Base-by-base conservation (phyloP, 2,888 invertebrate genomes). In the Acanthococcus lagerstroemiae region DNA sequence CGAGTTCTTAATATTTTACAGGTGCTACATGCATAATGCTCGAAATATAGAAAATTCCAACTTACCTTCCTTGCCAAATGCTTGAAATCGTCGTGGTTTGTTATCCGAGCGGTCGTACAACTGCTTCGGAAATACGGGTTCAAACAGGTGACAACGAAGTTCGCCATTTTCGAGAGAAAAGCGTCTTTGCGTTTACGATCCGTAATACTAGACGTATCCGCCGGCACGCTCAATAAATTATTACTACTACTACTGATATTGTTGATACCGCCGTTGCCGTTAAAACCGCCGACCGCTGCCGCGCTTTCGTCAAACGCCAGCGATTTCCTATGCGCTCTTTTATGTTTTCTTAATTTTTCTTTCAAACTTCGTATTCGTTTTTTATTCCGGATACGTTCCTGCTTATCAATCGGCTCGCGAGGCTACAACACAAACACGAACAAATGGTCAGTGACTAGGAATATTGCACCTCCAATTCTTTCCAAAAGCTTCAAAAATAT, bases 31-130 rank as follows among this genome's bases (percentile, higher is more conserved):
- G n/a, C n/a, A n/a, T n/a, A n/a, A n/a, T n/a, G n/a, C n/a, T n/a
- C n/a, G n/a, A n/a, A n/a, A n/a, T n/a, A n/a, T 30, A 30, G 37
- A 37, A 37, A n/a, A 37, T 9, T 9, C 12, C 3, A 3, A 15
- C 74, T 73, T 77, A 91, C 91, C 84, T 95, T 95, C 77, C 93
- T 83, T 3, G 95, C 94, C 65, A 95, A 81, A 78, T 94, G 92
- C 76, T 95, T 95, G 77, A 95, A 91, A 77, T 96, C 95, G 52
- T 93, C 90, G 0, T 89, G 92, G 73, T 84, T 87, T 2, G 86
- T 86, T 72, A 97, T 95, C 71, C 88, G 80, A 0, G 91, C 96
- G 69, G 84, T 80, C 5, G 54, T 37, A 24, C 61, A 61, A 27
- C 22, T 50, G 17, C 52, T 27, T 3, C 54, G 52, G 52, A 61